A percentile compares a stretch with the other conserved stretches of the same genome.
phyloP scores from a whole-genome alignment of 2,888 invertebrate genomes.

The Drosophila kokeensis region DNA sequence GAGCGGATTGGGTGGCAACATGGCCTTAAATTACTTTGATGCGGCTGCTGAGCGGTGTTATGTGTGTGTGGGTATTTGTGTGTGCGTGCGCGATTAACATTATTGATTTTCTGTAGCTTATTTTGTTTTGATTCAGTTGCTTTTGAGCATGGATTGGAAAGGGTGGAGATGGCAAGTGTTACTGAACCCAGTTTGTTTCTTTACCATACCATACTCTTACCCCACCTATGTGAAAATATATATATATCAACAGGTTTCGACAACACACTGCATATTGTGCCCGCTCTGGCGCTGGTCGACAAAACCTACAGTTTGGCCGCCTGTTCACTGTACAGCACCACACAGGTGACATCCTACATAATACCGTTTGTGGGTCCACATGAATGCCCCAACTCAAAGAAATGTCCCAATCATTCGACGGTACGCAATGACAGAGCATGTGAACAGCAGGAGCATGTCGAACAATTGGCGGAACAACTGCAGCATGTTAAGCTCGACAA shows the following conservation, averaged over 20 bases:
- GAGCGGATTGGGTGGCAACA: background rate
- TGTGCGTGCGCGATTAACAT: slow-evolving; percentile 49
- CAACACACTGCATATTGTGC: slow-evolving; percentile 85
- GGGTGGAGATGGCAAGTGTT: slow-evolving; percentile 25
- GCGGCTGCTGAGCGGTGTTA: slow-evolving; percentile 20
- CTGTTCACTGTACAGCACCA: slow-evolving; percentile 80
- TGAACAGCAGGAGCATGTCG: slow-evolving; percentile 35
- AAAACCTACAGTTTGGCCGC: slow-evolving; percentile 73
- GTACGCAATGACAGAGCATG: slow-evolving; percentile 13
- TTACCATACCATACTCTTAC: slow-evolving; percentile 9
- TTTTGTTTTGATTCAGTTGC: slow-evolving; percentile 66
- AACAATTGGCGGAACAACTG: slow-evolving; percentile 47
- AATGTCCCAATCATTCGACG: slow-evolving; percentile 83
- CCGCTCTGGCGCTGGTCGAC: slow-evolving; percentile 83
- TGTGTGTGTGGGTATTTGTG: slow-evolving; percentile 15
- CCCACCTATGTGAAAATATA: background rate
- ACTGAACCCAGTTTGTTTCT: slow-evolving; percentile 41
- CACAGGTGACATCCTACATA: slow-evolving; percentile 84
- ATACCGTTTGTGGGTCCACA: slow-evolving; percentile 85
- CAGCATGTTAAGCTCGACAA: slow-evolving; percentile 45
- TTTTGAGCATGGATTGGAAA: background rate
- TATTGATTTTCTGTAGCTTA: slow-evolving; percentile 73
- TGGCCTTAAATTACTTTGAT: slow-evolving; percentile 62
- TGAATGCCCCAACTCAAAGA: slow-evolving; percentile 85
- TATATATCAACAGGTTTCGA: slow-evolving; percentile 83